Percentiles rank a stretch among this genome's conserved stretches.
phyloP scores from a whole-genome alignment of 1,140 invertebrate genomes.

The Batillaria attramentaria region DNA sequence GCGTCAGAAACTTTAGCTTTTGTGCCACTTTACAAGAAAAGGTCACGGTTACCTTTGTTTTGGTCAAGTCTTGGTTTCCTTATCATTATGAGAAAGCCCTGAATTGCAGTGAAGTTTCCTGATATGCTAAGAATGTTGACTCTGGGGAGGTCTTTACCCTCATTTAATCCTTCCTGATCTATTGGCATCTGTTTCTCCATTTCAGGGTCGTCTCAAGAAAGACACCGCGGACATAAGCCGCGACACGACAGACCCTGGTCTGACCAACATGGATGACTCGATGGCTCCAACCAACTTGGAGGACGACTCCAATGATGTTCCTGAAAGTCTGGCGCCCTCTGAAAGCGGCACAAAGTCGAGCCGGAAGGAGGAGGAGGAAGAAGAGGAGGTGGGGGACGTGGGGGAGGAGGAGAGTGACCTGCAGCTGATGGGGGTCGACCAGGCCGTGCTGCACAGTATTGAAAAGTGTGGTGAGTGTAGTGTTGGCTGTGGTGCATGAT shows the following conservation, averaged over 20 bases:
- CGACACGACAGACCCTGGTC: constrained; percentile 51
- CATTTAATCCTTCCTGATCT: not conserved
- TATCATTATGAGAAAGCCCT: no score
- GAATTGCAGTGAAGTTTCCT: no score
- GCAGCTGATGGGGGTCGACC: constrained; percentile 88
- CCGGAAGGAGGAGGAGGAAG: constrained; percentile 44
- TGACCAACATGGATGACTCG: constrained; percentile 57
- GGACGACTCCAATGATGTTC: constrained; percentile 68
- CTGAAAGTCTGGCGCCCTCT: constrained; percentile 52
- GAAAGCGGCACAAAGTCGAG: constrained; percentile 26
- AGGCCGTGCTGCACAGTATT: constrained; percentile 92
- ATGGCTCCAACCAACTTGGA: constrained; percentile 52
- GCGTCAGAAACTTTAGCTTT: no score
- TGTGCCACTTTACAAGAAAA: no score
- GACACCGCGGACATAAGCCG: constrained; percentile 55
- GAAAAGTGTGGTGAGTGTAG: constrained; percentile 83
- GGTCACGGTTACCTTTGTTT: no score
- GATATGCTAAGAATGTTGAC: no score
- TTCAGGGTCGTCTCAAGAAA: constrained; percentile 57
- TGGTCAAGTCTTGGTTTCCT: no score
- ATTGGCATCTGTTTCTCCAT: not conserved
- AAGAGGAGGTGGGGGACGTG: constrained; percentile 58
- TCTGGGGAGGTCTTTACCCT: not conserved
- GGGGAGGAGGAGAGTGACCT: constrained; percentile 76
- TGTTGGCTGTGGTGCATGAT: not conserved